A percentile compares a stretch with the other conserved stretches of the same genome.
Conservation (phyloP, 2,888 invertebrate genomes). For the Polyommatus iphigenia region DNA sequence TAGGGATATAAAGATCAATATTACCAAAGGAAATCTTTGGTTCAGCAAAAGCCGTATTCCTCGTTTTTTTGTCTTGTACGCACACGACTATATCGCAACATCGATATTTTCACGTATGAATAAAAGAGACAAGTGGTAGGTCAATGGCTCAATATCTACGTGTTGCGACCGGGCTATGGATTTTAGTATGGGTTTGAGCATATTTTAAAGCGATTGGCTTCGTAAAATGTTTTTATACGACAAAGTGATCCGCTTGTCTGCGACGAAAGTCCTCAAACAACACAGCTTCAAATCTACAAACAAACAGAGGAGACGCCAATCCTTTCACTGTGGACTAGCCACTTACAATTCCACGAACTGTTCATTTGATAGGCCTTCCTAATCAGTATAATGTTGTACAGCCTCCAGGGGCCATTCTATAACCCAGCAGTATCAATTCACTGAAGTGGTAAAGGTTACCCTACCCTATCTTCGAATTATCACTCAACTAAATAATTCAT, state of each 20-base stretch:
- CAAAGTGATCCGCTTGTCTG: background rate
- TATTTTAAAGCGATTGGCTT: background rate
- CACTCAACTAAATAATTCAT: background rate
- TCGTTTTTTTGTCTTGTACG: no score
- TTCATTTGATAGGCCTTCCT: background rate
- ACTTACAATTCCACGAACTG: background rate
- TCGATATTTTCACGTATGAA: no score
- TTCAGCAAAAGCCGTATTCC: no score
- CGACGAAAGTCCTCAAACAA: background rate
- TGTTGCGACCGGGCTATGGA: no score
- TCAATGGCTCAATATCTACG: no score
- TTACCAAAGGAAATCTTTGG: no score
- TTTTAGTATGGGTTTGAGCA: no score
- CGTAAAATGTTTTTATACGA: background rate
- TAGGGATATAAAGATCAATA: no score
- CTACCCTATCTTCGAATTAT: background rate
- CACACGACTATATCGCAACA: no score
- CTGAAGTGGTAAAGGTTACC: background rate
- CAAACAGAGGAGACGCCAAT: background rate
- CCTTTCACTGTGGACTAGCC: background rate
- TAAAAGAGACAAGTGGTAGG: no score
- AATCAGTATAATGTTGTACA: conserved; percentile 6
- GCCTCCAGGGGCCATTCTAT: background rate
- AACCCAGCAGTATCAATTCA: background rate
- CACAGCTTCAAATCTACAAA: background rate